Percentiles rank a stretch among this genome's conserved stretches.
These are phyloP conservation scores for Proales similis DNA, from an alignment of 1,140 invertebrate species.

Conservation along the genomic window DNA sequence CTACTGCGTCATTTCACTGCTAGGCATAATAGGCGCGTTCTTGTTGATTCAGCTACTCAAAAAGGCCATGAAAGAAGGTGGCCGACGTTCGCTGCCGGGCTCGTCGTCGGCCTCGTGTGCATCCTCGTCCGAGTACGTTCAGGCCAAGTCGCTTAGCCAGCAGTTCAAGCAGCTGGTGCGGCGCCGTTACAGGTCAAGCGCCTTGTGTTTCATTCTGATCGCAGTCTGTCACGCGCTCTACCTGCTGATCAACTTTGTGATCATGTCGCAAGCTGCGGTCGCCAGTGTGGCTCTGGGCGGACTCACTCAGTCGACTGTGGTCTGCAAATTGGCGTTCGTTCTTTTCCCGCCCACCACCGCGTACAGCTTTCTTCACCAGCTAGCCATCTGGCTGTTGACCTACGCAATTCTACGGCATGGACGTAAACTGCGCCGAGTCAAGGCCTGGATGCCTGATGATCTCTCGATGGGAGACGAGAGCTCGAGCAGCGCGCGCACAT, in stretches of 20 bases:
- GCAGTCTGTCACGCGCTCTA: constrained; percentile 9
- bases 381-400: constrained; percentile 6
- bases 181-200: constrained; percentile 3
- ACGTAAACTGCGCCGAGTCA: background rate
- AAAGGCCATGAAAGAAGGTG: constrained; percentile 18
- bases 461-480: too few species aligned
- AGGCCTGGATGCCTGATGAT: too few species aligned
- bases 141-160: too few species aligned
- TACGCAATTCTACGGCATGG: background rate
- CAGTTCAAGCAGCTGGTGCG: background rate
- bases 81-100: too few species aligned
- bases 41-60: background rate
- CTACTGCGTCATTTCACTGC: background rate
- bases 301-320: constrained; percentile 1
- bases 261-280: constrained; percentile 32
- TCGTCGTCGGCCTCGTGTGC: too few species aligned
- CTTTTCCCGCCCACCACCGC: constrained; percentile 28
- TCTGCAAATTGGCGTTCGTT: constrained; percentile 32
- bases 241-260: constrained; percentile 25
- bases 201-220: constrained; percentile 12
- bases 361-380: constrained; percentile 13
- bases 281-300: constrained; percentile 25
- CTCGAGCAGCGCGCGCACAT: too few species aligned
- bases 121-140: too few species aligned
- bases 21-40: background rate